A percentile compares a stretch with the other conserved stretches of the same genome.
Evolutionary conservation across 1,140 invertebrate species (phyloP).

Genomic region (Neotoxoptera formosana): DNA sequence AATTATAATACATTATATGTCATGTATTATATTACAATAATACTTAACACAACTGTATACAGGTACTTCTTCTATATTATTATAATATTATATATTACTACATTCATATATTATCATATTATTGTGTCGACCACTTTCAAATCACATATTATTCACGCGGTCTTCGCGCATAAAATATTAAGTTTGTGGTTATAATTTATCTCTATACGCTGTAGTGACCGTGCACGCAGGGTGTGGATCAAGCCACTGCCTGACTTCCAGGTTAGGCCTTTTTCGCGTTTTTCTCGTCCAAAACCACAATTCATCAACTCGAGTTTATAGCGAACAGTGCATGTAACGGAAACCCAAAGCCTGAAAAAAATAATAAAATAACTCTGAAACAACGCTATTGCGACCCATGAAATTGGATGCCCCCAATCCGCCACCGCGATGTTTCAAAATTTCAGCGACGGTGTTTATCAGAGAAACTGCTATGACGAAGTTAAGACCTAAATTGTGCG

Average conservation of each 20-base stretch:
- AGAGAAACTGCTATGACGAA: neutral
- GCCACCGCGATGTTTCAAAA: neutral
- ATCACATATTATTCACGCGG: neutral
- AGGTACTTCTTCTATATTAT: neutral
- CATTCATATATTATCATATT: neutral
- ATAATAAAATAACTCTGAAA: neutral
- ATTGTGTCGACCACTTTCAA: too few species aligned
- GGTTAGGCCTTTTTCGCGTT: neutral
- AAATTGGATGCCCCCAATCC: neutral
- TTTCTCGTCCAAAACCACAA: neutral
- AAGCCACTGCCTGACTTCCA: neutral
- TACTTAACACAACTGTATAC: neutral
- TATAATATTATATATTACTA: neutral
- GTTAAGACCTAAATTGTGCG: neutral
- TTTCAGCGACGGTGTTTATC: neutral
- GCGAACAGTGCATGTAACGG: neutral
- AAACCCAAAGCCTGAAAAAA: neutral
- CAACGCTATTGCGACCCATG: too few species aligned
- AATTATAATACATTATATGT: too few species aligned
- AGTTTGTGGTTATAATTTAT: neutral
- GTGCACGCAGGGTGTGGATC: neutral
- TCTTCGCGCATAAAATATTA: neutral
- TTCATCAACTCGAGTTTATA: neutral
- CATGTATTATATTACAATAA: neutral
- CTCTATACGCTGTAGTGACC: neutral